Base-by-base conservation (phyloP, 92 coral and sea anemone genomes). In the Actinostola sp. region DNA sequence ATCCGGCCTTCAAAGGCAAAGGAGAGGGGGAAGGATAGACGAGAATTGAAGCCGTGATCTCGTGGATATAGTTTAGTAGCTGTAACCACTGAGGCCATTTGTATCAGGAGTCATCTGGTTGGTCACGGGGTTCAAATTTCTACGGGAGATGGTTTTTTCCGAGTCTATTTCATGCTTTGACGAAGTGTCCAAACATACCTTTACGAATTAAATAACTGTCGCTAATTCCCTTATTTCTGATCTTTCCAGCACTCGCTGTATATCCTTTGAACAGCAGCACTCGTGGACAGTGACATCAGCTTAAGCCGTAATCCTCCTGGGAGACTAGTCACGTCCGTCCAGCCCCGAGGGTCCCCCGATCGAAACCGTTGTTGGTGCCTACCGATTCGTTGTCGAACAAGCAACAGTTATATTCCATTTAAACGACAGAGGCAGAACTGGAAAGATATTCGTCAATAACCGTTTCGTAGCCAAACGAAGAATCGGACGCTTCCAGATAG, bases 381-480 rank as follows among this genome's bases (percentile, higher is more conserved):
- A 75, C n/a, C 61, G 68, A 59, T 91, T 91, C 76, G 43, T 27
- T 25, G 97, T n/a, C n/a, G 97, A 25, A 55, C 64, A 0, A 14
- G 21, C 0, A 61, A 80, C 61, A 88, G 93, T 58, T 92, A 72
- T 67, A 71, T 85, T 10, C 73, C 77, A 72, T 81, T 92, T 39
- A 90, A 67, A 60, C 68, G 16, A 28, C 13, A n/a, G n/a, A n/a
- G n/a, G n/a, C n/a, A n/a, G n/a, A n/a, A n/a, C n/a, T n/a, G 83
- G 84, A n/a, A 84, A 81, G 65, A 71, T 89, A 32, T 89, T 80
- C 61, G 70, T 84, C 16, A 76, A 76, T 66, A 54, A 74, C 60
- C 55, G 75, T 23, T 74, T 81, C 56, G 79, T 82, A 2, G 61
- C 79, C 28, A 51, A 28, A 15, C 79, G 65, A n/a, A 28, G 45